Evolutionary conservation across 2,888 invertebrate genomes (phyloP).

Genomic region (Cryptocephalus primarius): DNA sequence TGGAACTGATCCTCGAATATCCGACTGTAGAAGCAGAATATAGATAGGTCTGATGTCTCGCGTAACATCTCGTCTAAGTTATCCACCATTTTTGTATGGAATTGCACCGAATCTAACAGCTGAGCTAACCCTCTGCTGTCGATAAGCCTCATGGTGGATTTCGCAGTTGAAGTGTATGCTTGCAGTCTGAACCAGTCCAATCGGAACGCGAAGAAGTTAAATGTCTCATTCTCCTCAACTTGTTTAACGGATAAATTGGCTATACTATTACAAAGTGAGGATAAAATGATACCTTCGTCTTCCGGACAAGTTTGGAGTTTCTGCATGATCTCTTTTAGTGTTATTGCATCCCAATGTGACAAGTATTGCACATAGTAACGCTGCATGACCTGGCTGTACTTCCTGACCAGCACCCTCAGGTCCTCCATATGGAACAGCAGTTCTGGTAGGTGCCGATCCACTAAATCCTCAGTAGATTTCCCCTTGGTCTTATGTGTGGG

Average conservation of each 20-base stretch:
- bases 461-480: slow-evolving; percentile 82
- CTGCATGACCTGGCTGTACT: slow-evolving; percentile 71
- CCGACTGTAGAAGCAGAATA: slow-evolving; percentile 95
- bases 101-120: slow-evolving; percentile 89
- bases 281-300: slow-evolving; percentile 89
- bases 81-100: slow-evolving; percentile 97
- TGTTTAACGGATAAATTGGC: slow-evolving; percentile 81
- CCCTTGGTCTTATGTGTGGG: slow-evolving; percentile 73
- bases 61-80: slow-evolving; percentile 92
- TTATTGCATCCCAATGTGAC: slow-evolving; percentile 90
- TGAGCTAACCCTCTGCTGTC: slow-evolving; percentile 82
- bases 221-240: slow-evolving; percentile 91
- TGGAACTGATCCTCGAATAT: slow-evolving; percentile 98
- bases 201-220: slow-evolving; percentile 90
- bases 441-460: slow-evolving; percentile 93
- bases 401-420: slow-evolving; percentile 82
- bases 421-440: slow-evolving; percentile 98
- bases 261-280: slow-evolving; percentile 84
- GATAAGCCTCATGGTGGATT: slow-evolving; percentile 65
- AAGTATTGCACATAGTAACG: slow-evolving; percentile 96
- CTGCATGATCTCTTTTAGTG: slow-evolving; percentile 72
- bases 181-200: slow-evolving; percentile 94
- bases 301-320: slow-evolving; percentile 80
- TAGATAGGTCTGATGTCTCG: slow-evolving; percentile 93
- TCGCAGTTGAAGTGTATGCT: slow-evolving; percentile 80